Evolutionary conservation across 2,888 invertebrate genomes (phyloP).

Genomic region (Timema podura): DNA sequence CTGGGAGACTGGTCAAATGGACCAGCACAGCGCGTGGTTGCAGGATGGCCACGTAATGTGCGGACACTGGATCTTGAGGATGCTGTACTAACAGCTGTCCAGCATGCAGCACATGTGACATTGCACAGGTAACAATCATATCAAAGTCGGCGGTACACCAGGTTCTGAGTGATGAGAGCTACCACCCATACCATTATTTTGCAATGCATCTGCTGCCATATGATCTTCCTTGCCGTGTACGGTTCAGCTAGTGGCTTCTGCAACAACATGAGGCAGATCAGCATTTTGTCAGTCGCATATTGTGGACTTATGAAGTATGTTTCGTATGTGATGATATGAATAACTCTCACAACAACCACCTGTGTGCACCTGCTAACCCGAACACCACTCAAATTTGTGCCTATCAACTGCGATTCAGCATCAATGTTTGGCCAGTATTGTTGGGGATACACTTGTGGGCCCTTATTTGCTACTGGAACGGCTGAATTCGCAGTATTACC

Average conservation of each 20-base stretch:
- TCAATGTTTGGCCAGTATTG: background rate
- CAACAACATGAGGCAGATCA: conserved; percentile 3
- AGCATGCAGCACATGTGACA: background rate
- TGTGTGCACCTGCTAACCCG: background rate
- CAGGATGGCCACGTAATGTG: too few relatives aligned
- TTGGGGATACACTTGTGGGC: conserved; percentile 4
- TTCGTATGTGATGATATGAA: background rate
- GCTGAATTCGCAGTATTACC: background rate
- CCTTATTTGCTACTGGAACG: background rate
- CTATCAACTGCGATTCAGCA: background rate
- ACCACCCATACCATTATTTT: conserved; percentile 1
- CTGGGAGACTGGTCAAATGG: too few relatives aligned
- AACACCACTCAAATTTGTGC: background rate
- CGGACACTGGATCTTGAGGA: too few relatives aligned
- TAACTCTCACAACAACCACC: background rate
- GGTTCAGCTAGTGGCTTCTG: background rate
- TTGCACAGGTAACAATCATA: background rate
- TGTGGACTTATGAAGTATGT: background rate
- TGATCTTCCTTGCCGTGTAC: background rate
- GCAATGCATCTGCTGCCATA: background rate
- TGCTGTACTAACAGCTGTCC: too few relatives aligned
- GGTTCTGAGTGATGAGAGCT: background rate
- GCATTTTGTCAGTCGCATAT: background rate
- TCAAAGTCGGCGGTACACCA: background rate
- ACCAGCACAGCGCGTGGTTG: too few relatives aligned